Conservation (phyloP, 2,797 vertebrate species). For the Onychomys torridus region DNA sequence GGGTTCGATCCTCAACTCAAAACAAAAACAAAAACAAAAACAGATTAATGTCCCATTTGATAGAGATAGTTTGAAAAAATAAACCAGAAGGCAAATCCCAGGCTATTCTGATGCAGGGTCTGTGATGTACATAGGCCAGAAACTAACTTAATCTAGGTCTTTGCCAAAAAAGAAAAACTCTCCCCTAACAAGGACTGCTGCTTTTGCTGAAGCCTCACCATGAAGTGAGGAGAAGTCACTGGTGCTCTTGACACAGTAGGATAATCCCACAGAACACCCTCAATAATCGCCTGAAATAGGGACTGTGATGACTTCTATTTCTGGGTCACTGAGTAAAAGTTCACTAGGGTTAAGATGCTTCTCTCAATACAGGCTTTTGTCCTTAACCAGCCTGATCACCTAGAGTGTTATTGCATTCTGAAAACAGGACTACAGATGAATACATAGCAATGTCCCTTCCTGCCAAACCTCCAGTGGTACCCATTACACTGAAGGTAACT, state of each 20-base stretch:
- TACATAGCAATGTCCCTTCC: not conserved
- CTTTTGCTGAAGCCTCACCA: not conserved
- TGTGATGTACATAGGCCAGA: not conserved
- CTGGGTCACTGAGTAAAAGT: not conserved
- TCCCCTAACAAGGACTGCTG: not conserved
- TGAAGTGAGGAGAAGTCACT: not conserved
- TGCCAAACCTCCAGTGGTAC: not conserved
- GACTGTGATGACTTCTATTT: not conserved
- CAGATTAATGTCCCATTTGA: not conserved
- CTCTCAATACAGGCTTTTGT: not conserved
- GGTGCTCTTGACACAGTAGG: not conserved
- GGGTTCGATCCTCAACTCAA: too few species aligned
- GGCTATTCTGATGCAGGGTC: not conserved
- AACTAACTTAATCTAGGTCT: not conserved
- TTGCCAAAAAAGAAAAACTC: not conserved
- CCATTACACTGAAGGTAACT: not conserved
- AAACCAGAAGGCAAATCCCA: not conserved
- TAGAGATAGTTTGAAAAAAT: not conserved
- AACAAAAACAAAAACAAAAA: too few species aligned
- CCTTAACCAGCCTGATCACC: not conserved
- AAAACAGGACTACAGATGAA: not conserved
- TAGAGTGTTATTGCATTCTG: not conserved
- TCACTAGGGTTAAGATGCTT: slow-evolving; percentile 4
- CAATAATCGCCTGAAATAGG: not conserved
- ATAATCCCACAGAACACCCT: not conserved